Percentiles rank a stretch among this genome's conserved stretches.
Conservation (phyloP, 2,797 vertebrate genomes). For the Rhinatrema bivittatum region DNA sequence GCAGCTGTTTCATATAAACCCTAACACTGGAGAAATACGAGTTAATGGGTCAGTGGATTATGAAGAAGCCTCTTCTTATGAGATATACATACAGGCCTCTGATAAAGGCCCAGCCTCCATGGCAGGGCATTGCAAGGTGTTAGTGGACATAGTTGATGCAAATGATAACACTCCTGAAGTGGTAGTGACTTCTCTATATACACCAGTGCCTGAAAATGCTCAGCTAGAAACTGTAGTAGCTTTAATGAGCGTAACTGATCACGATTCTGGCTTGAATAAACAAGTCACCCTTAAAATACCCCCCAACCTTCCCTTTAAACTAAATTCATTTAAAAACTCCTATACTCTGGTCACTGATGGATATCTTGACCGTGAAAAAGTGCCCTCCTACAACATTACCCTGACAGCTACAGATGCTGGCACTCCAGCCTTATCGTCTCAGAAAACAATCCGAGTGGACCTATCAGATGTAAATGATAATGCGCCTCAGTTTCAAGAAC, state of each 20-base stretch:
- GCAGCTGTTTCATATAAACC: slow-evolving; percentile 81
- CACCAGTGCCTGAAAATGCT: slow-evolving; percentile 83
- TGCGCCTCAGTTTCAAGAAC: slow-evolving; percentile 77
- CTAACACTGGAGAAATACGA: slow-evolving; percentile 77
- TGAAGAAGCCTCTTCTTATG: slow-evolving; percentile 84
- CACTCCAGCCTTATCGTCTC: slow-evolving; percentile 75
- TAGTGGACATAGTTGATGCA: slow-evolving; percentile 85
- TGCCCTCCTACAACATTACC: slow-evolving; percentile 83
- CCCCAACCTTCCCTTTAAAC: slow-evolving; percentile 75
- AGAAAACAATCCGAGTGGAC: slow-evolving; percentile 77
- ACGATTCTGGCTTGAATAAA: slow-evolving; percentile 82
- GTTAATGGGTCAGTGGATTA: slow-evolving; percentile 83
- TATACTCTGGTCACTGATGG: slow-evolving; percentile 84
- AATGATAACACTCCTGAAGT: slow-evolving; percentile 91
- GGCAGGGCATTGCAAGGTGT: slow-evolving; percentile 88
- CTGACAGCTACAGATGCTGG: slow-evolving; percentile 79
- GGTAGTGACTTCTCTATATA: slow-evolving; percentile 80
- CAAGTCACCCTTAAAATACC: slow-evolving; percentile 78
- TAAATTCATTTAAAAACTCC: slow-evolving; percentile 87
- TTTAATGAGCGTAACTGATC: slow-evolving; percentile 84
- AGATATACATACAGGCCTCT: slow-evolving; percentile 91
- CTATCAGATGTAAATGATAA: slow-evolving; percentile 93
- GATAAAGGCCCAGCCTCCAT: slow-evolving; percentile 80
- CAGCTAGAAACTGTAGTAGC: slow-evolving; percentile 82
- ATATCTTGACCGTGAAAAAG: slow-evolving; percentile 78